A percentile compares a stretch with the other conserved stretches of the same genome.
phyloP scores from a whole-genome alignment of 2,113 vertebrate species.

The Muntiacus muntjak region DNA sequence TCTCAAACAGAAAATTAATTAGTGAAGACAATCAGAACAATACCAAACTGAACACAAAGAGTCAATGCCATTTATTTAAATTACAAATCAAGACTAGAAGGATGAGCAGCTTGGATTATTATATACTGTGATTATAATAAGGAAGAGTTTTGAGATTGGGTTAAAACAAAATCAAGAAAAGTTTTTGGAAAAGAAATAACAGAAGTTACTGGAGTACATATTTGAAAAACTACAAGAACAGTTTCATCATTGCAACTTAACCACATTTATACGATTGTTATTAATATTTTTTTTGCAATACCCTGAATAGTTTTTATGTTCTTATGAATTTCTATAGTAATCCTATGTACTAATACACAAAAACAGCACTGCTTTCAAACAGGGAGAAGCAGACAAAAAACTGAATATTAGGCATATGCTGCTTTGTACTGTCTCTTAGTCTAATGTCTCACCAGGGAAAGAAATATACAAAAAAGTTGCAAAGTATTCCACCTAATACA shows the following conservation, averaged over 20 bases:
- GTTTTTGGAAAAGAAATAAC: background rate
- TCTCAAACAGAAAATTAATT: conserved; percentile 58
- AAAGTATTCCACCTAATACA: conserved; percentile 17
- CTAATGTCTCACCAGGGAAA: conserved; percentile 66
- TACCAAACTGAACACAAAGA: conserved; percentile 37
- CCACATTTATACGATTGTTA: background rate
- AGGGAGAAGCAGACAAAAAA: conserved; percentile 58
- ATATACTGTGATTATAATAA: conserved; percentile 14
- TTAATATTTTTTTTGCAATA: background rate
- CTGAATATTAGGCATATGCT: conserved; percentile 61
- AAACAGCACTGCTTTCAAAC: conserved; percentile 38
- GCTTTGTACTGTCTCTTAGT: conserved; percentile 51
- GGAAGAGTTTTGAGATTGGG: background rate
- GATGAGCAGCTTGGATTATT: conserved; percentile 1
- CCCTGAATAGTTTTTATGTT: background rate
- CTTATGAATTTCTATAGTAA: conserved; percentile 27
- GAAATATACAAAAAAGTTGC: conserved; percentile 3
- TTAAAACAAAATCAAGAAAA: background rate
- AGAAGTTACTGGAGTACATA: background rate
- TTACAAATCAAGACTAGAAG: conserved; percentile 44
- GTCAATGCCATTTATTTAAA: conserved; percentile 53
- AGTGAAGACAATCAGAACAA: conserved; percentile 53
- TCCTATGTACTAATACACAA: background rate
- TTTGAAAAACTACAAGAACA: background rate
- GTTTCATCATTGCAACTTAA: background rate